Base-by-base conservation (phyloP, 2,888 invertebrate species). In the Papilio elwesi region DNA sequence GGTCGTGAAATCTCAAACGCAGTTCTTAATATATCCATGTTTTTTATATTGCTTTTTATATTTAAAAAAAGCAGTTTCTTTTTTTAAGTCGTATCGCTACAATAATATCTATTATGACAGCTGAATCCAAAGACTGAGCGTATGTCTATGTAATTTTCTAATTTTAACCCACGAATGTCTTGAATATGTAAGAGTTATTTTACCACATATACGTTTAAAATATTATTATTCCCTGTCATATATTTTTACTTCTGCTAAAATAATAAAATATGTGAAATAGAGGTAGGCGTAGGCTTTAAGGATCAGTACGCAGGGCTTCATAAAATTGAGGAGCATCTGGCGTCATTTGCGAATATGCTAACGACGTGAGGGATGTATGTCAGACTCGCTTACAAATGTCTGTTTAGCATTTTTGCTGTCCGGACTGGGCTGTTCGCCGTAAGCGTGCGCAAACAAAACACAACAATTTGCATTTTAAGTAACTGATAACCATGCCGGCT, bases 391-490 rank as follows among this genome's bases (percentile, higher is more conserved):
- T 90, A 87, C 87, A 89, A 88, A 91, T 90, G 84, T 87, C 85
- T 85, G 84, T 87, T 78, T 90, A 89, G 85, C 85, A 89, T 90
- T 89, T 90, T 89, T 85, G 80, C 79, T 80, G 83, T 83, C 78
- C 75, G 74, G 76, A 74, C 78, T 78, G 78, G 81, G 80, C 78
- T 78, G 82, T 75, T 77, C 79, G 78, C 78, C 83, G 86, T 88
- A 85, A 84, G 78, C 79, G 77, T 78, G 79, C 81, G 82, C 85
- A 89, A 90, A 92, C 91, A 91, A 91, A 92, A 88, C 88, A 85
- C 83, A 85, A 86, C 84, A 88, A 91, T 93, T 92, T 92, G 88
- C 93, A 92, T 91, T 91, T 90, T 90, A 91, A 90, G 88, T 86
- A 89, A 88, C 89, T 88, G 89, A 90, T 91, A 90, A 91, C 90